A percentile compares a stretch with the other conserved stretches of the same genome.
phyloP scores from a whole-genome alignment of 2,888 invertebrate species.

The Leucania comma region DNA sequence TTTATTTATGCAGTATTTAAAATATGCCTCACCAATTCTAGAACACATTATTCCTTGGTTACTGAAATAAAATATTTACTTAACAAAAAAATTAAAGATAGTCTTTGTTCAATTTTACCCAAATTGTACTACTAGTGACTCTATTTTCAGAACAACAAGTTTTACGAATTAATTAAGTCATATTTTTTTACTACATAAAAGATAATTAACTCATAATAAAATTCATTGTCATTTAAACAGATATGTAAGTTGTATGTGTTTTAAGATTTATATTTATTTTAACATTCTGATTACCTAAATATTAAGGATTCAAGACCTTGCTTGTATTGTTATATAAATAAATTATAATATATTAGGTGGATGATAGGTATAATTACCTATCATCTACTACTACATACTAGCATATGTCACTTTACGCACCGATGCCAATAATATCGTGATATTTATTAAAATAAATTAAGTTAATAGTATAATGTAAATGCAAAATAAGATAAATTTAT shows the following conservation, averaged over 20 bases:
- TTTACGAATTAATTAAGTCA: not conserved
- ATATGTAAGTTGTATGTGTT: not conserved
- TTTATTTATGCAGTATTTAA: no score
- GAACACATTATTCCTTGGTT: no score
- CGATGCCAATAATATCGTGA: not conserved
- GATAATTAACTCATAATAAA: not conserved
- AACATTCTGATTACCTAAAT: conserved; percentile 6
- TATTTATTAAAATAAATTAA: conserved; percentile 3
- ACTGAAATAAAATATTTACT: not conserved
- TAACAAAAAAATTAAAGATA: no score
- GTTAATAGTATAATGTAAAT: not conserved
- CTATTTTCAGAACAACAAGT: not conserved
- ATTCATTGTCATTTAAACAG: conserved; percentile 1
- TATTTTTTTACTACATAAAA: not conserved
- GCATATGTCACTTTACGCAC: not conserved
- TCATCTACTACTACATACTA: not conserved
- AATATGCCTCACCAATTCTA: no score
- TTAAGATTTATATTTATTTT: not conserved
- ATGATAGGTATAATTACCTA: not conserved
- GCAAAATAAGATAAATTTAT: not conserved
- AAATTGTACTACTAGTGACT: not conserved
- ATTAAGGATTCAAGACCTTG: not conserved
- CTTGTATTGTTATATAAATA: not conserved
- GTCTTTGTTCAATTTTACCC: not conserved
- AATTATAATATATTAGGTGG: not conserved